Evolutionary conservation across 2,888 invertebrate genomes (phyloP), one percentile per base, ranked within the genome.

Genomic region (Nemotelus nigrinus): DNA sequence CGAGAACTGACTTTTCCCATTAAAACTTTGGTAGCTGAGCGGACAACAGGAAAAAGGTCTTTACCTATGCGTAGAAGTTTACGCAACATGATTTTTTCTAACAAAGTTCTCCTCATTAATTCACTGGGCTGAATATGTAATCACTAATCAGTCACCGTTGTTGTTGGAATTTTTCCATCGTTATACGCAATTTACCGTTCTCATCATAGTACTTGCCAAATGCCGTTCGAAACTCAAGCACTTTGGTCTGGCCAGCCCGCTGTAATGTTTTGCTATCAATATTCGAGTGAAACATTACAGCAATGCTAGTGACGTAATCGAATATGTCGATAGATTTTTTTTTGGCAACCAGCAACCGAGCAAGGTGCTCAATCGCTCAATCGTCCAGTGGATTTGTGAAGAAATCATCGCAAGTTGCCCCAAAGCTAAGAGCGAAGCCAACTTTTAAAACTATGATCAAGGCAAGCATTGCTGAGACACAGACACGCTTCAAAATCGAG

Each of bases 401-500:
- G 64, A 64, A 64, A 64, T 64, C 64, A 64, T 43, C 60, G 53
- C 10, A 60, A 60, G 60, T 64, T 8, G 25, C 43, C 39, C 39
- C 64, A 6, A 41, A 64, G 64, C 64, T 39, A n/a, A 64, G 64
- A 39, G 6, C 10, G 7, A 53, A 10, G 44, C 41, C 44, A 64
- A 64, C 64, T 41, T 64, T 64, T 64, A 39, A n/a, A 64, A 64
- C 53, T 41, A 64, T 64, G 64, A 64, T 64, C 64, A 64, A 64
- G 64, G 64, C 64, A 64, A 64, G 43, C 10, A 58, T 25, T 25
- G 25, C 6, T 10, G 53, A 10, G 6, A 10, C 53, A 53, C 53
- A 10, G 53, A 53, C 53, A 53, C 10, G 53, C 6, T 53, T 53
- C 53, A 53, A 53, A 53, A 53, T 53, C 53, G 43, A 64, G 64